Conservation (phyloP, 1,140 invertebrate species). For the Zaprionus vittiger region DNA sequence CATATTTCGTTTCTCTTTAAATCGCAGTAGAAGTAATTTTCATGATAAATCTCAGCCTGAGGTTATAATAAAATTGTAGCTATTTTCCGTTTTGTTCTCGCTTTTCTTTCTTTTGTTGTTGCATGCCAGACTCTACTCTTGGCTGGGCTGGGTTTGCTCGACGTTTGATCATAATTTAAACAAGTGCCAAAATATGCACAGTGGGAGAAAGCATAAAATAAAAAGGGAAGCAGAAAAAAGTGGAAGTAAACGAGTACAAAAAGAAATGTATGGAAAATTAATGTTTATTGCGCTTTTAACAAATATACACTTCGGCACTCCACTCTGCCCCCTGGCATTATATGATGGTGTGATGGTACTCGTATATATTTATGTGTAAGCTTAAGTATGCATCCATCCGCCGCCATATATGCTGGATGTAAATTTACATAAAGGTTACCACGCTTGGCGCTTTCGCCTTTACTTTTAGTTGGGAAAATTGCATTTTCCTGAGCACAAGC, state of each 20-base stretch:
- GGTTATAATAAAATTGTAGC: slow-evolving; percentile 14
- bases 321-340: slow-evolving; percentile 3
- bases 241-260: slow-evolving; percentile 16
- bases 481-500: slow-evolving; percentile 62
- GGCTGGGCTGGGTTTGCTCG: not conserved
- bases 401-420: slow-evolving; percentile 45
- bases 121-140: not conserved
- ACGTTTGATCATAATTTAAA: slow-evolving; percentile 58
- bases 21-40: not conserved
- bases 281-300: slow-evolving; percentile 81
- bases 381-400: slow-evolving; percentile 13
- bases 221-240: slow-evolving; percentile 23
- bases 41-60: slow-evolving; percentile 1
- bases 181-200: slow-evolving; percentile 53
- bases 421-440: slow-evolving; percentile 79
- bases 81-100: not conserved
- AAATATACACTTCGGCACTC: slow-evolving; percentile 70
- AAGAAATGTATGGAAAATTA: slow-evolving; percentile 67
- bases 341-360: slow-evolving; percentile 5
- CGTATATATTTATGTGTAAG: slow-evolving; percentile 22
- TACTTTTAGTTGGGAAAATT: slow-evolving; percentile 67
- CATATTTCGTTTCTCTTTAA: not conserved
- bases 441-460: slow-evolving; percentile 39
- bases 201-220: slow-evolving; percentile 28
- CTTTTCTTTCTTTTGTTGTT: not conserved